Evolutionary conservation across 2,797 vertebrate genomes (phyloP), one percentile per base, ranked within the genome.

Genomic region (Hozukius guyotensis): DNA sequence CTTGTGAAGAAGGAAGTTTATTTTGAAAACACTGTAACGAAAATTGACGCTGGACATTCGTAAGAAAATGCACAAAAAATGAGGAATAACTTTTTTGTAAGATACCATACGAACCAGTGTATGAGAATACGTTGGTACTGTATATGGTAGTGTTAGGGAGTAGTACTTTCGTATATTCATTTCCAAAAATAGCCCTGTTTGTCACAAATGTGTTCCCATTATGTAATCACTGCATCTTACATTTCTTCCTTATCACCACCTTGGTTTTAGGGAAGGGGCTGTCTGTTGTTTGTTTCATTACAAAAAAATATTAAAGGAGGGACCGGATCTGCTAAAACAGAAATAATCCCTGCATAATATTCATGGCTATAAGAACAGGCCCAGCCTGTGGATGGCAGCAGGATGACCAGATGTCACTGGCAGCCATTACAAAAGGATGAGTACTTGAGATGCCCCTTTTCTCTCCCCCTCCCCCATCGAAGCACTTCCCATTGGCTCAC

Each of bases 371-470:
- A 60, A 67, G 66, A 80, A 36, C 53, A 68, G 64, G 24, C 34
- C 3, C 29, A 4, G 75, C 18, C 56, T 81, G 76, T 56, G 68
- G 34, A 53, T 49, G 73, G 76, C 79, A 81, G 87, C 78, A 70
- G 68, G 82, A 34, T n/a, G 76, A 72, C 78, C 88, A 88, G 81
- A 82, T 84, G 83, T 77, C 78, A 25, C 66, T 78, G 90, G 84
- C 84, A 87, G 75, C 61, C 67, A 24, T 69, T 64, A 70, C n/a
- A 46, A 83, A 79, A 81, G 62, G 67, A 82, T 63, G 67, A 70
- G 65, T 38, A 18, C 61, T 77, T 77, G 57, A 85, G 29, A 60
- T 56, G 68, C 62, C 11, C 18, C n/a, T 3, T 24, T 38, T 5
- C 6, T 22, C 24, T 2, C 16, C 24, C 6, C 20, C n/a, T 7